phyloP scores from a whole-genome alignment of 2,113 vertebrate genomes.

The Atherinomorus stipes region DNA sequence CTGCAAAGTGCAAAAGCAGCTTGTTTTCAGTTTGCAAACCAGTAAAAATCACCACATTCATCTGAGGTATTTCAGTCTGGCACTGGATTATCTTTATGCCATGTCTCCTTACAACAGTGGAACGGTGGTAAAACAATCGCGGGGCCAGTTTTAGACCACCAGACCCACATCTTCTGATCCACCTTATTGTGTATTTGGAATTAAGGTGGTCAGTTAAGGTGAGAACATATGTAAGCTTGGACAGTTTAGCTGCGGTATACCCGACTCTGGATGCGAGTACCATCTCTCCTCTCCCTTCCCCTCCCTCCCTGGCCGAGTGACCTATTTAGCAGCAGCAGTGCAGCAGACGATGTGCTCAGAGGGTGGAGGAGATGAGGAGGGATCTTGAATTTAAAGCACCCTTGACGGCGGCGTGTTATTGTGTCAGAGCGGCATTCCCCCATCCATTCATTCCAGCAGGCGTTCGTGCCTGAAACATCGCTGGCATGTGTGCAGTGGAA shows the following conservation, averaged over 20 bases:
- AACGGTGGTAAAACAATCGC: constrained; percentile 27
- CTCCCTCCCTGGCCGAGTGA: constrained; percentile 73
- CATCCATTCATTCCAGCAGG: constrained; percentile 31
- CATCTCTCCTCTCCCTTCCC: constrained; percentile 42
- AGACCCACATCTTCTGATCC: constrained; percentile 52
- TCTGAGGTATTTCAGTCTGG: neutral
- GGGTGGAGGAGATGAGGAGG: constrained; percentile 22
- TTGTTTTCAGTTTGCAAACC: constrained; percentile 24
- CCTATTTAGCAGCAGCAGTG: constrained; percentile 77
- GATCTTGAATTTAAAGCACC: constrained; percentile 45
- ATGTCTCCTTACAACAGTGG: neutral
- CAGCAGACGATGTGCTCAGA: constrained; percentile 50
- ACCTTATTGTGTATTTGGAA: constrained; percentile 31
- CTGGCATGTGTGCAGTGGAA: neutral
- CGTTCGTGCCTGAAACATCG: constrained; percentile 21
- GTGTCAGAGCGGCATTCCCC: constrained; percentile 30
- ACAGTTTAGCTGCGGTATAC: constrained; percentile 28
- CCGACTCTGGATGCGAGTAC: constrained; percentile 39
- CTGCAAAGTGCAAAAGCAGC: neutral
- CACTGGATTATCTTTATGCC: neutral
- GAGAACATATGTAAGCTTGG: neutral
- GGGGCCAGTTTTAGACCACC: constrained; percentile 28
- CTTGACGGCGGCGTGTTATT: constrained; percentile 35
- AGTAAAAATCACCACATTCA: constrained; percentile 43
- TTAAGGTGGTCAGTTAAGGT: constrained; percentile 24